A percentile compares a stretch with the other conserved stretches of the same genome.
phyloP scores from a whole-genome alignment of 2,113 vertebrate species.

The Hippocampus abdominalis region DNA sequence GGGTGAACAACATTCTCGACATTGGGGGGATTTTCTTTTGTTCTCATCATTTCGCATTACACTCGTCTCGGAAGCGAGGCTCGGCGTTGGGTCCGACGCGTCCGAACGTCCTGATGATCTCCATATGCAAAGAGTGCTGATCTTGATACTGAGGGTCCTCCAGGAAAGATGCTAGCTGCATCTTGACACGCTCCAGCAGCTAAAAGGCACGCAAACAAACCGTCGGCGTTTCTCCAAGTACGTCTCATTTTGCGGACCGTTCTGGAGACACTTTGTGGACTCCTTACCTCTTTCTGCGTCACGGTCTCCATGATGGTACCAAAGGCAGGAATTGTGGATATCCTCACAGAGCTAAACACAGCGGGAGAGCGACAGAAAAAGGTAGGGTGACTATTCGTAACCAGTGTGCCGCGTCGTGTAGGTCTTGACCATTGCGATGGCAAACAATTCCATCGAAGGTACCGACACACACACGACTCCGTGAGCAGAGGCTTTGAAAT shows the following conservation, averaged over 20 bases:
- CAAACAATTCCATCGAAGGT: neutral
- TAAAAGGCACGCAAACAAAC: constrained; percentile 50
- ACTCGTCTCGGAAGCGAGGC: constrained; percentile 95
- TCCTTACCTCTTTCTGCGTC: constrained; percentile 93
- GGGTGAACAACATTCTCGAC: neutral
- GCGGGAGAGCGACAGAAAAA: constrained; percentile 47
- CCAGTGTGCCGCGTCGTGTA: neutral
- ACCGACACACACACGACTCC: neutral
- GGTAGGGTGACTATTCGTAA: neutral
- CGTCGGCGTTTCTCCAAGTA: neutral
- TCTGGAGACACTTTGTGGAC: neutral
- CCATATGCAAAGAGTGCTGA: constrained; percentile 94
- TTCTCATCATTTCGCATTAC: constrained; percentile 70
- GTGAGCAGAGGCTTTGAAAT: neutral
- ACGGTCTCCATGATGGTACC: constrained; percentile 99
- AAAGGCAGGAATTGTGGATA: constrained; percentile 97
- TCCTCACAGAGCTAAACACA: constrained; percentile 90
- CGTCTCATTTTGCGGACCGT: neutral
- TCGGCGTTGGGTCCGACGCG: constrained; percentile 97
- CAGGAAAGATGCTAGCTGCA: constrained; percentile 96
- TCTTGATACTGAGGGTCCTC: constrained; percentile 98
- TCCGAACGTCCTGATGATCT: constrained; percentile 96
- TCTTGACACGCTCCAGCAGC: constrained; percentile 97
- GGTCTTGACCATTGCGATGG: neutral
- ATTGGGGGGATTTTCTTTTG: neutral